Evolutionary conservation across 2,113 vertebrate species (phyloP), one percentile per base, ranked within the genome.

Genomic region (Gallinago jamesoni): DNA sequence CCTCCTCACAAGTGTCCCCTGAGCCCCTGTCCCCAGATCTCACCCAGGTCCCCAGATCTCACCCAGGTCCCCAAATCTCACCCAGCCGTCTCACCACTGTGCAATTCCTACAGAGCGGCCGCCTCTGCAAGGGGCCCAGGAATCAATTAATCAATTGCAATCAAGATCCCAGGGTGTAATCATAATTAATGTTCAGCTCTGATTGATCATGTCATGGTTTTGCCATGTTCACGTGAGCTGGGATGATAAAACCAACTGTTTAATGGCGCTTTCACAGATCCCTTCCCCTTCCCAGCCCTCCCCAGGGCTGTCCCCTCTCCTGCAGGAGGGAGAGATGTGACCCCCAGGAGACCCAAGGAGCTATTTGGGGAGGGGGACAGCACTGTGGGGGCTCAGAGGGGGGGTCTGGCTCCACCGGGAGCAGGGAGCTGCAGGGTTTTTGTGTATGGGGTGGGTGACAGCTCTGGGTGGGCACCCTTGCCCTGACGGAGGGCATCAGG

Each of bases 121-220:
- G 57, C 92, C 66, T 83, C 83, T 69, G 94, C 78, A 7, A 88
- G 64, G 86, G 93, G 52, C 84, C 68, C 72, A 16, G 73, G 53
- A 94, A 89, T 97, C 95, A 62, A 96, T 96, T 87, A 94, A 97
- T 97, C 97, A 85, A 96, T 97, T 2, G 12, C 88, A 96, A 96
- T 95, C 96, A 94, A 91, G 96, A 96, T 97, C 95, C 93, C 94
- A 75, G 95, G 85, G 95, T 93, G 94, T 83, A 97, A 96, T 97
- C 96, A 97, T 96, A 97, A 97, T 96, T 97, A 97, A 97, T 97
- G 96, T 96, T 95, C 97, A 92, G 94, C 89, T 77, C 81, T 92
- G 97, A 97, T 93, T 96, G 96, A 97, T 96, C 96, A 57, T 80
- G 89, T 81, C 91, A 73, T 1, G 37, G 73, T 84, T 94, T 92